phyloP scores from a whole-genome alignment of 2,113 vertebrate species.

The Scalopus aquaticus region DNA sequence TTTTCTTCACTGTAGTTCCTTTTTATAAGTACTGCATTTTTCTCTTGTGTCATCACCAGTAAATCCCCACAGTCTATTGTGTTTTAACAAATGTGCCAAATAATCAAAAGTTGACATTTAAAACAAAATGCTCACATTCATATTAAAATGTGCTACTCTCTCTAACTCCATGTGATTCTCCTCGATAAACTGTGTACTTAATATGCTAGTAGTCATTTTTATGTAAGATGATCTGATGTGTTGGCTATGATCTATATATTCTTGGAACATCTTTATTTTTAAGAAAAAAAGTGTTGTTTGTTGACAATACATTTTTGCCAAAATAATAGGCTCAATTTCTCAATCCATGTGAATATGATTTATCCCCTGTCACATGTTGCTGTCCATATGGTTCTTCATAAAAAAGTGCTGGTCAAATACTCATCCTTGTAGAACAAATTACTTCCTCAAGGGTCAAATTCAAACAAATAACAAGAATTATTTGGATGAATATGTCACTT shows the following conservation, averaged over 20 bases:
- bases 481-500: neutral
- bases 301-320: neutral
- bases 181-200: neutral
- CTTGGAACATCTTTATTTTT: neutral
- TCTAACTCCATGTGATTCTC: neutral
- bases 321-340: constrained; percentile 8
- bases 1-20: neutral
- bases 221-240: neutral
- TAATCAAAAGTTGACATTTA: neutral
- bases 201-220: neutral
- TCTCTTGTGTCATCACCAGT: neutral
- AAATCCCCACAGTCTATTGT: neutral
- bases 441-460: neutral
- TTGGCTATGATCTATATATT: neutral
- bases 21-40: neutral
- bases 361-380: constrained; percentile 9
- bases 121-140: neutral
- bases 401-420: neutral
- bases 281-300: constrained; percentile 12
- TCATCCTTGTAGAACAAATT: neutral
- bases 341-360: constrained; percentile 15
- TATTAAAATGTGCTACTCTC: neutral
- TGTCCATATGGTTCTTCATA: neutral
- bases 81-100: neutral
- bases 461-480: neutral